Base-by-base conservation (phyloP, 2,888 invertebrate genomes). In the Hoplodrina blanda region DNA sequence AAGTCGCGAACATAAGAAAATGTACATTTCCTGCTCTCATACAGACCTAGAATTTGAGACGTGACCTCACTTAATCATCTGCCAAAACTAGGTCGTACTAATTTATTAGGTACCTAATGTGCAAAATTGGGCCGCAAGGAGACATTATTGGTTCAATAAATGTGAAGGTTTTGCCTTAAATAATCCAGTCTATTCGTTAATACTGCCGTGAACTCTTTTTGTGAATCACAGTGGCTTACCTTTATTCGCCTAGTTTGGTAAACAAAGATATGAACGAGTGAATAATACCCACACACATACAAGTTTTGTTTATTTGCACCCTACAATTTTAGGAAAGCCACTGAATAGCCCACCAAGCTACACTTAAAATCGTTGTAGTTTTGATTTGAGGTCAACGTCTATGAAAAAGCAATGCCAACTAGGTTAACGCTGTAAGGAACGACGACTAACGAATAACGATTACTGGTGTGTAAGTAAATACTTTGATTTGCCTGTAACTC, bases 31-130 rank as follows among this genome's bases (percentile, higher is more conserved):
- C 93, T 92, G 93, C 84, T 89, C 83, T 86, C 87, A 85, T 84
- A 83, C 84, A 84, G 87, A 88, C 85, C 89, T 88, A 89, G 87
- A 88, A 86, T 89, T 89, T 87, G 69, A 85, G 84, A 86, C 80
- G 80, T 91, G 91, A 92, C 90, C 89, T 91, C 92, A 90, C 86
- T 86, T 88, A 90, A 91, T 90, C 85, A 84, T 85, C 85, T 76
- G 66, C 73, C 74, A 82, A 82, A 91, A 88, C 83, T 90, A 85
- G 91, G 89, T 85, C 87, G 82, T 78, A 75, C 69, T 82, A 73
- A 84, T 76, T 83, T 77, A 72, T 72, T 69, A 78, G 59, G 65
- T 70, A 37, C 15, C n/a, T 55, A 82, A 72, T 69, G 33, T 62
- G 62, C 72, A 76, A 73, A 74, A 73, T 63, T 83, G 60, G 67